Conservation (phyloP, 2,888 invertebrate genomes). For the Calliscelio sp. region DNA sequence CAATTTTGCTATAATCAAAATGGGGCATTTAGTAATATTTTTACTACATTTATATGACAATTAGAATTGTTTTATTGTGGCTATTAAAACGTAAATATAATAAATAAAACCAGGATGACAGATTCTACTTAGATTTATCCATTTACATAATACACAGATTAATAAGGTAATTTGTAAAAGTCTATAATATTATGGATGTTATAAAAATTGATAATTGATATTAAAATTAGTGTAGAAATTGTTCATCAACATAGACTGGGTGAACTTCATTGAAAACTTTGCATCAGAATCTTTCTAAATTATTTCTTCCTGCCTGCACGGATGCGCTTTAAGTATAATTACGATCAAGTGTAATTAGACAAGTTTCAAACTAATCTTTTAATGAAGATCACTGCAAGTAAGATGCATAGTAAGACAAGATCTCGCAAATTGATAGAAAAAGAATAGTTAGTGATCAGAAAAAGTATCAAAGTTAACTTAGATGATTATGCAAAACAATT, state of each 20-base stretch:
- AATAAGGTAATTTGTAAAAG: slow-evolving; percentile 16
- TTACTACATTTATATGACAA: too few species aligned
- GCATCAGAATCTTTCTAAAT: slow-evolving; percentile 52
- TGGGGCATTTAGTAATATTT: slow-evolving; percentile 26
- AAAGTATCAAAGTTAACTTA: slow-evolving; percentile 10
- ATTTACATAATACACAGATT: too few species aligned
- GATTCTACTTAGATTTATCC: too few species aligned
- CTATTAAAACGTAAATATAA: too few species aligned
- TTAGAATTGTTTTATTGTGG: too few species aligned
- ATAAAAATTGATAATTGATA: slow-evolving; percentile 19
- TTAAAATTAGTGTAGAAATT: slow-evolving; percentile 30
- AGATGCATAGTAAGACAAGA: slow-evolving; percentile 35
- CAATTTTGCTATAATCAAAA: slow-evolving; percentile 14
- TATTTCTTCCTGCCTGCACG: slow-evolving; percentile 52
- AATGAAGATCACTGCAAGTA: slow-evolving; percentile 49
- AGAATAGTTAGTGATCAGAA: slow-evolving; percentile 19
- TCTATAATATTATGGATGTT: slow-evolving; percentile 10
- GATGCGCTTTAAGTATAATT: slow-evolving; percentile 52
- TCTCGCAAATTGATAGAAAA: slow-evolving; percentile 46
- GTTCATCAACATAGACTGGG: slow-evolving; percentile 15
- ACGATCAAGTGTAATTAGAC: slow-evolving; percentile 63
- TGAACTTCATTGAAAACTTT: slow-evolving; percentile 22
- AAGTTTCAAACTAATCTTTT: slow-evolving; percentile 62
- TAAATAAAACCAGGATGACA: too few species aligned
- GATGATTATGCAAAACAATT: slow-evolving; percentile 41